Evolutionary conservation across 2,797 vertebrate species (phyloP).

Genomic region (Acanthurus tractus): DNA sequence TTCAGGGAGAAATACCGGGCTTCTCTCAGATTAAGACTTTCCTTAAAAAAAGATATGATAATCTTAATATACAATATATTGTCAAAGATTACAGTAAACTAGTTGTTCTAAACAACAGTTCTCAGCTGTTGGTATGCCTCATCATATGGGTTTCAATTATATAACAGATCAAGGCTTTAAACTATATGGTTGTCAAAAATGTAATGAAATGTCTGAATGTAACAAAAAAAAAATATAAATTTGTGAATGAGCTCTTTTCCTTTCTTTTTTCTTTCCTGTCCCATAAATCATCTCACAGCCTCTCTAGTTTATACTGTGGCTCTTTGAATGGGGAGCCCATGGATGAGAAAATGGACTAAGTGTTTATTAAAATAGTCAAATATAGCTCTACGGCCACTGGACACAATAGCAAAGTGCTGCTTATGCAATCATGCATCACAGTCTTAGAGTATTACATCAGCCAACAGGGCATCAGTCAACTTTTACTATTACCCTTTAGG

Average conservation of each 20-base stretch:
- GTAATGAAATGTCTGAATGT: not conserved
- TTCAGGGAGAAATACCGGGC: too few species aligned
- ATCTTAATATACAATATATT: not conserved
- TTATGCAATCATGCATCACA: too few species aligned
- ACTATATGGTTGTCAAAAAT: not conserved
- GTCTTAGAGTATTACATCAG: not conserved
- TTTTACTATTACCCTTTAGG: not conserved
- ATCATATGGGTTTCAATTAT: not conserved
- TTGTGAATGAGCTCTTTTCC: not conserved
- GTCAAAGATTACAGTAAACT: not conserved
- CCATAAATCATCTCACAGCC: not conserved
- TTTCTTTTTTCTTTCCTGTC: too few species aligned
- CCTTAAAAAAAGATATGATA: not conserved
- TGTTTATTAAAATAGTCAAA: not conserved
- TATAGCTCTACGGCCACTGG: not conserved
- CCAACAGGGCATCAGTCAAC: not conserved
- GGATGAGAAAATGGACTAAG: not conserved
- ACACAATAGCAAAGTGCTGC: not conserved
- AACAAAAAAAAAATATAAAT: not conserved
- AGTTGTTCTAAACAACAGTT: not conserved
- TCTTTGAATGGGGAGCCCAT: not conserved
- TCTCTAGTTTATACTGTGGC: not conserved
- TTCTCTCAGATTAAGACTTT: not conserved
- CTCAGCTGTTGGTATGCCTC: not conserved
- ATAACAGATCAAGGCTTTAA: not conserved